Evolutionary conservation across 2,113 vertebrate species (phyloP).

Genomic region (Paraplagusia blochii): DNA sequence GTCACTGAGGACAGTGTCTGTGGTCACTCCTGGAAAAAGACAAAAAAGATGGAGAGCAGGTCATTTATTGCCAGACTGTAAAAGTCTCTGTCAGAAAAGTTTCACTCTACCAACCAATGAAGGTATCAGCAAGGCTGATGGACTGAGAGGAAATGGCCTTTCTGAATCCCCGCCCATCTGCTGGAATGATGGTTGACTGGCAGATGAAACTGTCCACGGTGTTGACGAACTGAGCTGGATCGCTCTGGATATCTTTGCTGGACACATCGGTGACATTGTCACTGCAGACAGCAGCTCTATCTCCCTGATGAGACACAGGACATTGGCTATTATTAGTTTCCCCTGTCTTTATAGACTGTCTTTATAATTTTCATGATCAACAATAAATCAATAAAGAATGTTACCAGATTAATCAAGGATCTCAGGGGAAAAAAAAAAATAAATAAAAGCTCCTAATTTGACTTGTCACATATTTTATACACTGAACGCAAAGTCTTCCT

Average conservation of each 20-base stretch:
- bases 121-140: conserved; percentile 89
- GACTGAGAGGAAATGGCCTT: conserved; percentile 92
- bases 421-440: too few species aligned
- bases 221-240: conserved; percentile 80
- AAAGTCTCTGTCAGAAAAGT: too few species aligned
- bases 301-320: conserved; percentile 38
- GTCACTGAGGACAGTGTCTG: conserved; percentile 79
- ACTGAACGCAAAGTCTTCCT: too few species aligned
- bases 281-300: conserved; percentile 75
- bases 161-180: conserved; percentile 91
- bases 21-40: conserved; percentile 79
- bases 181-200: conserved; percentile 94
- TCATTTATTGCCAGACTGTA: not conserved
- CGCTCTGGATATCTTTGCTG: conserved; percentile 80
- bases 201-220: conserved; percentile 90
- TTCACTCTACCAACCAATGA: conserved; percentile 79
- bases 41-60: not conserved
- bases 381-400: too few species aligned
- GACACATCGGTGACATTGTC: conserved; percentile 94
- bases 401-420: too few species aligned
- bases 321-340: too few species aligned
- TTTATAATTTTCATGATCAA: too few species aligned
- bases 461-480: too few species aligned
- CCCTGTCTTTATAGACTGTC: too few species aligned
- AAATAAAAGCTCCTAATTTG: too few species aligned